A percentile compares a stretch with the other conserved stretches of the same genome.
These are phyloP conservation scores for Drosophila colorata DNA, from an alignment of 2,888 invertebrate genomes.

Conservation along the genomic window DNA sequence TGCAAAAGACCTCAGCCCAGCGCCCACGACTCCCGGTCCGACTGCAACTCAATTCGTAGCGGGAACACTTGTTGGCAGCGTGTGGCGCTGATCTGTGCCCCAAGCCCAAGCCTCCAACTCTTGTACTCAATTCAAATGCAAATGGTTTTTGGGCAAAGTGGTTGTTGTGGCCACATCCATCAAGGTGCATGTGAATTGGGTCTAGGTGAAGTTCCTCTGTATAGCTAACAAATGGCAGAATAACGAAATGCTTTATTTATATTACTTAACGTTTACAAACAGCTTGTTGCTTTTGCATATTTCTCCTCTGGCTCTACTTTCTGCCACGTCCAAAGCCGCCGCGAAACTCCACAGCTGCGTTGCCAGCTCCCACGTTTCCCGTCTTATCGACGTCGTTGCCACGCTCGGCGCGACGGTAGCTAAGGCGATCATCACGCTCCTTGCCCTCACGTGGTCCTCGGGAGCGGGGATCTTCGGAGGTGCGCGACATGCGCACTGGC, in stretches of 20 bases:
- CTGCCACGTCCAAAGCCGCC: conserved; percentile 31
- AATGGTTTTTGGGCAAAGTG: conserved; percentile 39
- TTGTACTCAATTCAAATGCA: conserved; percentile 70
- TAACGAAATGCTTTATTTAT: conserved; percentile 4
- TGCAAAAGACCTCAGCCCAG: conserved; percentile 63
- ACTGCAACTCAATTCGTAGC: conserved; percentile 7
- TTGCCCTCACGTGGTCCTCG: conserved; percentile 33
- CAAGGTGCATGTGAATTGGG: conserved; percentile 16
- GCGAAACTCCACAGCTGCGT: conserved; percentile 24
- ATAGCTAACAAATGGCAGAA: background rate
- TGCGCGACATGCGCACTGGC: conserved; percentile 37
- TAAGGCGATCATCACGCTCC: conserved; percentile 40
- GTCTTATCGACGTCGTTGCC: conserved; percentile 25
- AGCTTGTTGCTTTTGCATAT: no score
- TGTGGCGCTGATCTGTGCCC: conserved; percentile 68
- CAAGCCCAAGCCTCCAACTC: conserved; percentile 19
- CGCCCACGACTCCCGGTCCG: conserved; percentile 49
- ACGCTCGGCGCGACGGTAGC: conserved; percentile 36
- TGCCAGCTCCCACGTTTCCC: conserved; percentile 39
- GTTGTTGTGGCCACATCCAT: no score
- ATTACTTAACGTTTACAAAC: background rate
- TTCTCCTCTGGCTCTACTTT: background rate
- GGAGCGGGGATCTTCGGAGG: conserved; percentile 14
- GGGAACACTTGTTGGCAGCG: conserved; percentile 77
- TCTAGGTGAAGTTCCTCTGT: background rate